Evolutionary conservation across 1,140 invertebrate genomes (phyloP), one percentile per base, ranked within the genome.

Genomic region (Bicyclus anynana): DNA sequence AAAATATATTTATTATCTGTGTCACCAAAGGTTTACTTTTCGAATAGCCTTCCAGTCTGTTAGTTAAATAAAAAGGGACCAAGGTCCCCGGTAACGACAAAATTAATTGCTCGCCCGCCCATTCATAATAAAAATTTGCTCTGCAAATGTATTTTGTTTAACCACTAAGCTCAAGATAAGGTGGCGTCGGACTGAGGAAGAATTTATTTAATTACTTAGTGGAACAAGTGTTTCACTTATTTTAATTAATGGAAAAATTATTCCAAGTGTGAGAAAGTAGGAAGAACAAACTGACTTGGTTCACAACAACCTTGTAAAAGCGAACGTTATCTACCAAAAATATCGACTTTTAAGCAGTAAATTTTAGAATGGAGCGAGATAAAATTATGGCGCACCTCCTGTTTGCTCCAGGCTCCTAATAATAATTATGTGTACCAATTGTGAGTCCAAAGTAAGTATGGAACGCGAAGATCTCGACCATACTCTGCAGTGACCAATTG

Each of bases 31-130:
- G 47, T 49, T 44, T 44, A 20, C 40, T 20, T 44, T 44, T 44
- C 40, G 18, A 44, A 44, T 44, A 17, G 47, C 47, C 33, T 49
- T 49, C 47, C 47, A 49, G 47, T 49, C 47, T 49, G 47, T 49
- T 49, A 33, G 21, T 14, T 49, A 49, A 49, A 49, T 49, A 49
- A 49, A 49, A 49, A 49, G 47, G 47, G 47, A 49, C 47, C 47
- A 49, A 49, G 47, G 47, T 44, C 40, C 17, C 4, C 17, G 10
- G 40, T 44, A 44, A 44, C 16, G 40, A 20, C 40, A 44, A 44
- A 44, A 44, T 44, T 44, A 44, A 44, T 44, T 44, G 40, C 40
- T 44, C 20, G 17, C 47, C 47, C 13, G 47, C 26, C 47, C 21
- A 33, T 49, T 49, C 47, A 49, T 49, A 49, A 49, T 49, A 49